Conservation (phyloP, 2,888 invertebrate genomes). For the Ligdia adustata region DNA sequence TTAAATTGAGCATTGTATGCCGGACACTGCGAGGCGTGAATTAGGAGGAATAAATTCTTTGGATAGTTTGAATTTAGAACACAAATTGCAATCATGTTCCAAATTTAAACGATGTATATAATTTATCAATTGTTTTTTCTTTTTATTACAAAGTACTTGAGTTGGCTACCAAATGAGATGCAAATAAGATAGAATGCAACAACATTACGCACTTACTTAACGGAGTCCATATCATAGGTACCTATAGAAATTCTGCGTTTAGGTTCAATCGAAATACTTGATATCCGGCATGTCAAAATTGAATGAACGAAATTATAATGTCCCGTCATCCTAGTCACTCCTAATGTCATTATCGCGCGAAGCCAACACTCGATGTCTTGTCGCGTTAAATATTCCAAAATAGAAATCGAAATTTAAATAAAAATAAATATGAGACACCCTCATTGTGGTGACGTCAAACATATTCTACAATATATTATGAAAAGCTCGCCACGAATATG, state of each 20-base stretch:
- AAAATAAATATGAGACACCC: constrained; percentile 73
- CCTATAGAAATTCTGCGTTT: neutral
- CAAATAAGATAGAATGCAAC: too few relatives aligned
- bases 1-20: too few relatives aligned
- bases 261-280: constrained; percentile 3
- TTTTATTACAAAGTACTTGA: too few relatives aligned
- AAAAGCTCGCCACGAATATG: constrained; percentile 34
- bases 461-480: constrained; percentile 75
- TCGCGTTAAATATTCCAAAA: constrained; percentile 63
- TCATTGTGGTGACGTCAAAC: constrained; percentile 74
- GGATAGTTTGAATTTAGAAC: too few relatives aligned
- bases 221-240: neutral
- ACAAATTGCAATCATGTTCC: too few relatives aligned
- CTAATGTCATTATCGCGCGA: constrained; percentile 54
- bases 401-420: constrained; percentile 72
- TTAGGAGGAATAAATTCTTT: too few relatives aligned
- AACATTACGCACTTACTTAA: too few relatives aligned
- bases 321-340: constrained; percentile 54
- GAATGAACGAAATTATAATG: constrained; percentile 57
- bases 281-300: constrained; percentile 26
- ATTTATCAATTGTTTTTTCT: too few relatives aligned
- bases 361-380: constrained; percentile 69
- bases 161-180: too few relatives aligned
- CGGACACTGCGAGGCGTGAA: too few relatives aligned
- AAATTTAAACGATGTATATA: too few relatives aligned